A percentile compares a stretch with the other conserved stretches of the same genome.
Evolutionary conservation across 2,888 invertebrate genomes (phyloP).

Genomic region (Lycophotia porphyrea): DNA sequence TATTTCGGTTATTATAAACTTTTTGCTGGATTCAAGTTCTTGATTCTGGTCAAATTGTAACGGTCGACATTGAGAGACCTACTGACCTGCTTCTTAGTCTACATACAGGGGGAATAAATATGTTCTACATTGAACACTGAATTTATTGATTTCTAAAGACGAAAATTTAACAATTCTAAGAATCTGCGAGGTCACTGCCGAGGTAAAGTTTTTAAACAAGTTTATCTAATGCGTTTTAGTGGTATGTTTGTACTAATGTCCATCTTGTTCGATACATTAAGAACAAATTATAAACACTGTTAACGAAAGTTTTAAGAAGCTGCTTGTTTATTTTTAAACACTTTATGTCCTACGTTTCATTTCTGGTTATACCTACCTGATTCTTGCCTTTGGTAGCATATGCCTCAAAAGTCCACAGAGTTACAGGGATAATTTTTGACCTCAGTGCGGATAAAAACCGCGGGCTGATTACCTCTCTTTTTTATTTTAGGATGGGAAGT

Average conservation of each 20-base stretch:
- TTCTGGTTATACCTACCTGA: too few relatives aligned
- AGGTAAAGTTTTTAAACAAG: constrained; percentile 7
- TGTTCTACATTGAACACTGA: neutral
- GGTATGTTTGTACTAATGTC: constrained; percentile 5
- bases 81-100: neutral
- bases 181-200: neutral
- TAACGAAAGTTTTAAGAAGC: constrained; percentile 12
- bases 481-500: too few relatives aligned
- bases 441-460: neutral
- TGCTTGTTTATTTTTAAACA: neutral
- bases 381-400: neutral
- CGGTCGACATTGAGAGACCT: neutral
- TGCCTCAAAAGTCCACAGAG: neutral
- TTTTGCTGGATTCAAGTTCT: neutral
- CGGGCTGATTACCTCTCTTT: too few relatives aligned
- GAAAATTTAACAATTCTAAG: neutral
- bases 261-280: constrained; percentile 5
- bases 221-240: neutral
- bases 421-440: neutral
- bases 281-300: neutral
- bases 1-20: neutral
- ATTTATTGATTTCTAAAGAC: neutral
- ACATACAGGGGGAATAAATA: neutral
- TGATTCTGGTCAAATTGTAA: neutral
- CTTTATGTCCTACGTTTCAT: neutral